Evolutionary conservation across 2,113 vertebrate species (phyloP).

Genomic region (Mixornis gularis): DNA sequence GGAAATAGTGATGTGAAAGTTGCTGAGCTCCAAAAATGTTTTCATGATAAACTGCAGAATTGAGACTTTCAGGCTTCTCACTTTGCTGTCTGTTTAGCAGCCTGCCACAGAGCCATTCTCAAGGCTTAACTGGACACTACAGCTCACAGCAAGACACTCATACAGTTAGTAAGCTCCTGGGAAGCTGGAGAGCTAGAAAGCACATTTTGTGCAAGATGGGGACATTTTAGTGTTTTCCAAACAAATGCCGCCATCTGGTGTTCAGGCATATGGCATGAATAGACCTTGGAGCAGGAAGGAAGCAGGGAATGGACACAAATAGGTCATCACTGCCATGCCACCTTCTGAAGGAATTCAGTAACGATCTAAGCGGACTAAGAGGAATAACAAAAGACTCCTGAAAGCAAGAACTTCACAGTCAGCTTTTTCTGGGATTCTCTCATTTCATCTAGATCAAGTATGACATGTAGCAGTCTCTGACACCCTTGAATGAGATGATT

Average conservation of each 20-base stretch:
- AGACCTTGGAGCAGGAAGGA: background rate
- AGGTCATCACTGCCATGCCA: background rate
- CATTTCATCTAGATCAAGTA: background rate
- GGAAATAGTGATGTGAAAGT: background rate
- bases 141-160: background rate
- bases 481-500: background rate
- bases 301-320: background rate
- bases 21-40: background rate
- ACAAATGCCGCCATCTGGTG: slow-evolving; percentile 57
- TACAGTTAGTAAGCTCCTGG: background rate
- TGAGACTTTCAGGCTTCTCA: background rate
- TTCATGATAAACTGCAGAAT: background rate
- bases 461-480: background rate
- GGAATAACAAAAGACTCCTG: background rate
- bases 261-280: slow-evolving; percentile 18
- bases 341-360: background rate
- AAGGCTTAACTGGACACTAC: background rate
- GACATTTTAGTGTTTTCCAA: slow-evolving; percentile 23
- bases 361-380: background rate
- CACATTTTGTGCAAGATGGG: background rate
- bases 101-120: background rate
- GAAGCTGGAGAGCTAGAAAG: background rate
- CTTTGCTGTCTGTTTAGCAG: background rate
- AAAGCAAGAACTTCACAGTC: background rate
- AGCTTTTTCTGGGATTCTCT: background rate